Base-by-base conservation (phyloP, 2,888 invertebrate genomes). In the Venustoraphidia nigricollis region DNA sequence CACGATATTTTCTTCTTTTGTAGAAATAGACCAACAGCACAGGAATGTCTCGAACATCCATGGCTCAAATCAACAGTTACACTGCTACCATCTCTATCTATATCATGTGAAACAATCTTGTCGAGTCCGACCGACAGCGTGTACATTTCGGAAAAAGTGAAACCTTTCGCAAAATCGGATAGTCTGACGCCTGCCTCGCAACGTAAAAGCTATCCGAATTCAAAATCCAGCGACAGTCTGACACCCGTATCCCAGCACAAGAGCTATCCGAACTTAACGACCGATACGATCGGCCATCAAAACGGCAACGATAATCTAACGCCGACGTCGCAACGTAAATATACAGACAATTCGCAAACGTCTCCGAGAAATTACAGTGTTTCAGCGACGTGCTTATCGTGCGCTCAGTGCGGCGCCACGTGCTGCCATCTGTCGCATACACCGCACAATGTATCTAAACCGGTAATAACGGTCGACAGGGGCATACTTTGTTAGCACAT, bases 1-100 rank as follows among this genome's bases (percentile, higher is more conserved):
- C 27, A 27, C 27, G 27, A 36, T 39, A 45, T 47, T 51, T 51
- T 50, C 51, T 54, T 53, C 55, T 52, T 46, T 75, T 76, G 10
- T 72, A 93, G 93, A 69, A 82, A 84, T 69, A 83, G 93, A 70
- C 79, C 93, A 71, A 83, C 84, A 65, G 89, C 90, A 62, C 77
- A 81, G 62, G 85, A 90, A 70, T 86, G 93, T 71, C 78, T 93
- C 64, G 81, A 87, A 66, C 93, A 94, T 72, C 79, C 84, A 61
- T 94, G 93, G 94, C 77, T 94, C 48, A 58, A 57, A 48, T 46
- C 56, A 45, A 48, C 53, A 42, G 53, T 50, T 11, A 51, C 50
- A 34, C 46, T 53, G 10, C 49, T 54, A 13, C 39, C 52, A 35
- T 51, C 52, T 10, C 39, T 49, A 35, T 44, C 50, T 9, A 34